A percentile compares a stretch with the other conserved stretches of the same genome.
Evolutionary conservation across 2,888 invertebrate genomes (phyloP).

Genomic region (Platycnemis pennipes): DNA sequence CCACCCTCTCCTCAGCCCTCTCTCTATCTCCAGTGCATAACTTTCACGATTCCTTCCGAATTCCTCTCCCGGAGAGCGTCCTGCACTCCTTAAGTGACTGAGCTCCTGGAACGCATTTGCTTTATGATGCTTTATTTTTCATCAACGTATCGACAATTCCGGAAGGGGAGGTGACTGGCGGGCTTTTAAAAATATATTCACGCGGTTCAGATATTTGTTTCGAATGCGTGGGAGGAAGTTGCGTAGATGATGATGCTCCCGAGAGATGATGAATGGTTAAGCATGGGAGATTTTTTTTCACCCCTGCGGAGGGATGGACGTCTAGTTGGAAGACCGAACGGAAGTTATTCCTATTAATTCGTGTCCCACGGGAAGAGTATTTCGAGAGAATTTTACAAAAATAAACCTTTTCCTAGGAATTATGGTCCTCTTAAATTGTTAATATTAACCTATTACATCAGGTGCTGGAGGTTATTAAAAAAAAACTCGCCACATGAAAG

Average conservation of each 20-base stretch:
- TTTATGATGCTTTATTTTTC: neutral
- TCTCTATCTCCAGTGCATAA: too few species aligned
- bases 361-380: neutral
- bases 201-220: conserved; percentile 11
- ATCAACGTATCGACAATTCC: neutral
- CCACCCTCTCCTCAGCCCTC: neutral
- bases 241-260: conserved; percentile 18
- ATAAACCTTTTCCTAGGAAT: conserved; percentile 49
- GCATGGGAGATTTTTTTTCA: conserved; percentile 33
- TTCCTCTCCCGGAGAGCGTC: too few species aligned
- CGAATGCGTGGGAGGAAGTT: conserved; percentile 33
- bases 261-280: conserved; percentile 44
- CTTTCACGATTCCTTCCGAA: too few species aligned
- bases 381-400: conserved; percentile 50
- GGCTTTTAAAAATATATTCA: conserved; percentile 49
- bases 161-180: neutral
- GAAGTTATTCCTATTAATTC: conserved; percentile 42
- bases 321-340: neutral
- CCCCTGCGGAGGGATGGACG: neutral
- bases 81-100: too few species aligned
- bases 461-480: neutral
- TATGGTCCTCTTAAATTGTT: conserved; percentile 43
- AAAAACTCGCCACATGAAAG: conserved; percentile 23
- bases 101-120: too few species aligned
- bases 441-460: conserved; percentile 56